Percentiles rank a stretch among this genome's conserved stretches.
phyloP scores from a whole-genome alignment of 2,113 vertebrate genomes.

The Numenius arquata region DNA sequence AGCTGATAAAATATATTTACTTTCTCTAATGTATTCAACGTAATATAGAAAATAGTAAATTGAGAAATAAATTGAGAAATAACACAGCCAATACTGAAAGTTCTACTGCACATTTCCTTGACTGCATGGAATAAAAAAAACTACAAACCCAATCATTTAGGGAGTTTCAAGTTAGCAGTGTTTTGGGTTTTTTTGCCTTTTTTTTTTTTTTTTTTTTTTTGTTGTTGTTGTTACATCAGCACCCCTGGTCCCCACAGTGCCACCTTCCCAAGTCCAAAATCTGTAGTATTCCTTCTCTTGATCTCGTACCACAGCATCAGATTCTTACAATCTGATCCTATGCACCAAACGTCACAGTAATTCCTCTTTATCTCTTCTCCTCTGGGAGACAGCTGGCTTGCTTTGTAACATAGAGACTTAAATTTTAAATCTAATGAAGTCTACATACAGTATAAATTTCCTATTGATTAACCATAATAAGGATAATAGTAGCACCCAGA shows the following conservation, averaged over 20 bases:
- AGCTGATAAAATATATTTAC: background rate
- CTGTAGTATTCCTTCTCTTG: background rate
- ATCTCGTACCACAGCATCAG: background rate
- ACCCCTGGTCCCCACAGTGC: background rate
- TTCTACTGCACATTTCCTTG: background rate
- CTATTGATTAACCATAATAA: background rate
- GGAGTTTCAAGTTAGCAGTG: background rate
- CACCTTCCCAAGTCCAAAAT: background rate
- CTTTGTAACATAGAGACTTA: background rate
- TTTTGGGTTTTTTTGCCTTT: background rate
- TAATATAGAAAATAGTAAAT: background rate
- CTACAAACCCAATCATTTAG: background rate
- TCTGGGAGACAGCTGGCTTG: background rate
- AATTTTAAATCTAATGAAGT: background rate
- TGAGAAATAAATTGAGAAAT: background rate
- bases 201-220: background rate
- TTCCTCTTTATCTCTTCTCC: background rate
- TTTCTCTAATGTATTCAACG: background rate
- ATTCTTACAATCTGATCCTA: background rate
- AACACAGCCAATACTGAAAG: background rate
- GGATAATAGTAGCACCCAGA: background rate
- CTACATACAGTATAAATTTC: background rate
- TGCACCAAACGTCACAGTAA: background rate
- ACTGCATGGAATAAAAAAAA: background rate
- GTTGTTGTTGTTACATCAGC: background rate